phyloP scores from a whole-genome alignment of 2,888 invertebrate genomes.

The Tholera decimalis region DNA sequence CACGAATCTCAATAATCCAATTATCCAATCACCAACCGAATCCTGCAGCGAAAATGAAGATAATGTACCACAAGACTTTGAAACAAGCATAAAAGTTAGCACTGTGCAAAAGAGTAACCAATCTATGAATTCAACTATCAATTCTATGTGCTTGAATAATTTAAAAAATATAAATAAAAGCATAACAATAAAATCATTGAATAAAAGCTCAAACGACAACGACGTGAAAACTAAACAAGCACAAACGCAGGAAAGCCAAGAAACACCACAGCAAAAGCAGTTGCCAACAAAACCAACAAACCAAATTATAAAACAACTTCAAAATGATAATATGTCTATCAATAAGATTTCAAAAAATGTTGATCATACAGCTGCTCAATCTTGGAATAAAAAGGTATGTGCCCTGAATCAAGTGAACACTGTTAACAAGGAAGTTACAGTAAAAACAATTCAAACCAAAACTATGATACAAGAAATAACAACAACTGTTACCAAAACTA shows the following conservation, averaged over 20 bases:
- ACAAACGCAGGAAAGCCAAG: constrained; percentile 55
- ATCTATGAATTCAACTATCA: constrained; percentile 56
- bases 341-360: constrained; percentile 53
- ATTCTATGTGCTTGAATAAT: constrained; percentile 70
- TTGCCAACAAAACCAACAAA: constrained; percentile 71
- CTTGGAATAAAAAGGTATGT: constrained; percentile 72
- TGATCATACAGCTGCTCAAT: constrained; percentile 62
- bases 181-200: constrained; percentile 73
- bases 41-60: constrained; percentile 72
- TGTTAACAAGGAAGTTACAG: constrained; percentile 83
- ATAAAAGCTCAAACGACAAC: constrained; percentile 52
- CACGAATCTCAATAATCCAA: constrained; percentile 62
- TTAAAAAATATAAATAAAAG: constrained; percentile 78
- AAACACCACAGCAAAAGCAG: constrained; percentile 66
- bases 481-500: constrained; percentile 88
- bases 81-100: constrained; percentile 70
- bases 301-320: constrained; percentile 62
- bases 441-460: constrained; percentile 86
- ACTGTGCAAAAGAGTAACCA: constrained; percentile 66
- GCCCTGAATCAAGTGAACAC: constrained; percentile 79
- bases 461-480: constrained; percentile 88
- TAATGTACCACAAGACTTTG: constrained; percentile 72
- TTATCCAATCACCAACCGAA: constrained; percentile 77
- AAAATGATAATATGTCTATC: constrained; percentile 54
- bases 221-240: constrained; percentile 43